Evolutionary conservation across 2,113 vertebrate genomes (phyloP).

Genomic region (Lates calcarifer): DNA sequence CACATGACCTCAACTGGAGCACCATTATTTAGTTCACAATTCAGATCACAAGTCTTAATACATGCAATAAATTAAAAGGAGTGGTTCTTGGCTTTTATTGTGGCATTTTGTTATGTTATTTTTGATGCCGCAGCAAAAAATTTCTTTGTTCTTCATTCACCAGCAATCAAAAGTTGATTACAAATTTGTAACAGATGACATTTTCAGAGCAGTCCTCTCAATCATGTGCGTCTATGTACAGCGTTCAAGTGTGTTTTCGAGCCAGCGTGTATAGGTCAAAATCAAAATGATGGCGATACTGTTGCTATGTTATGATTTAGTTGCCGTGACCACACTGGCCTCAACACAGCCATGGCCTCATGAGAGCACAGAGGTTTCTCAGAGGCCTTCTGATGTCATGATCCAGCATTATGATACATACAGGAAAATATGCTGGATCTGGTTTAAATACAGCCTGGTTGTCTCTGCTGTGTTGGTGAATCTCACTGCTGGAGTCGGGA

Average conservation of each 20-base stretch:
- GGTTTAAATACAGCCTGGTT: conserved; percentile 7
- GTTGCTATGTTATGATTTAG: conserved; percentile 62
- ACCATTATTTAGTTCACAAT: not conserved
- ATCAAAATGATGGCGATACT: conserved; percentile 33
- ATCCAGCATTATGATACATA: conserved; percentile 50
- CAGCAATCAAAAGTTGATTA: conserved; percentile 30
- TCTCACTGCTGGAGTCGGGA: conserved; percentile 3
- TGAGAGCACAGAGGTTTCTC: conserved; percentile 41
- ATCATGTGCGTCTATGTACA: not conserved
- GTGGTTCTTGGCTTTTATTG: conserved; percentile 12
- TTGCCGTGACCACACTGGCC: conserved; percentile 40
- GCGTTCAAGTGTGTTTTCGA: not conserved
- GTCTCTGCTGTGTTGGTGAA: not conserved
- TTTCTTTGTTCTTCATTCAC: conserved; percentile 30
- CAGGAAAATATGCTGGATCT: conserved; percentile 54
- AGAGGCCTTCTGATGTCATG: conserved; percentile 56
- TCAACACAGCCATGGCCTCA: conserved; percentile 26
- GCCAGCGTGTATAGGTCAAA: not conserved
- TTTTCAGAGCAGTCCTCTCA: conserved; percentile 1
- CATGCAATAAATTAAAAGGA: conserved; percentile 1
- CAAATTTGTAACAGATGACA: conserved; percentile 47
- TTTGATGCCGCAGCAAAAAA: conserved; percentile 1
- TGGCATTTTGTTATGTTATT: conserved; percentile 6
- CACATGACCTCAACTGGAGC: conserved; percentile 11
- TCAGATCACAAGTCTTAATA: conserved; percentile 7